A percentile compares a stretch with the other conserved stretches of the same genome.
Evolutionary conservation across 1,140 invertebrate genomes (phyloP).

Genomic region (Ooceraea biroi): DNA sequence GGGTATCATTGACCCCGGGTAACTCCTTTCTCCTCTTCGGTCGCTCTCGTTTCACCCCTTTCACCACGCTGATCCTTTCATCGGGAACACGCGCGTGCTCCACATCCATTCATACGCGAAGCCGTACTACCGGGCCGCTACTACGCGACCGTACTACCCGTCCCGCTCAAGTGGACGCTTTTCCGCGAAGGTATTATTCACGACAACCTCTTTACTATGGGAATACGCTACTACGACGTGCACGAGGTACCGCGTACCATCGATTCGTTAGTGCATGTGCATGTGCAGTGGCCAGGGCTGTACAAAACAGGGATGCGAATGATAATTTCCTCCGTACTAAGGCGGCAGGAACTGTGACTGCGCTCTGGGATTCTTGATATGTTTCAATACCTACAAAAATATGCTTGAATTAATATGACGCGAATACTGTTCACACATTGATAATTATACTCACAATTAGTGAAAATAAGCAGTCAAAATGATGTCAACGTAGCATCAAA

Average conservation of each 20-base stretch:
- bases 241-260: neutral
- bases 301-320: neutral
- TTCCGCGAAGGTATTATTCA: neutral
- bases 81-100: slow-evolving; percentile 12
- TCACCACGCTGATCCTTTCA: slow-evolving; percentile 21
- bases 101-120: slow-evolving; percentile 57
- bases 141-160: slow-evolving; percentile 52
- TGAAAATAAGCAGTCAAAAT: no score
- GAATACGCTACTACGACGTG: slow-evolving; percentile 12
- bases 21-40: slow-evolving; percentile 12
- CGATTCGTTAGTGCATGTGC: neutral
- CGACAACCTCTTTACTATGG: slow-evolving; percentile 12
- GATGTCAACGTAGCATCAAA: no score
- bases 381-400: no score
- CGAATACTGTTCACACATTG: no score
- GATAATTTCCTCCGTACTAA: no score
- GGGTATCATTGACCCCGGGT: slow-evolving; percentile 26
- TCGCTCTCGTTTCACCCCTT: slow-evolving; percentile 22
- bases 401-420: no score
- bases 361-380: no score
- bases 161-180: slow-evolving; percentile 13
- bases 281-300: neutral
- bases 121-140: slow-evolving; percentile 25
- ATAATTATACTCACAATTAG: no score
- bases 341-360: no score